phyloP scores from a whole-genome alignment of 2,888 invertebrate genomes.

The Petrophora chlorosata region DNA sequence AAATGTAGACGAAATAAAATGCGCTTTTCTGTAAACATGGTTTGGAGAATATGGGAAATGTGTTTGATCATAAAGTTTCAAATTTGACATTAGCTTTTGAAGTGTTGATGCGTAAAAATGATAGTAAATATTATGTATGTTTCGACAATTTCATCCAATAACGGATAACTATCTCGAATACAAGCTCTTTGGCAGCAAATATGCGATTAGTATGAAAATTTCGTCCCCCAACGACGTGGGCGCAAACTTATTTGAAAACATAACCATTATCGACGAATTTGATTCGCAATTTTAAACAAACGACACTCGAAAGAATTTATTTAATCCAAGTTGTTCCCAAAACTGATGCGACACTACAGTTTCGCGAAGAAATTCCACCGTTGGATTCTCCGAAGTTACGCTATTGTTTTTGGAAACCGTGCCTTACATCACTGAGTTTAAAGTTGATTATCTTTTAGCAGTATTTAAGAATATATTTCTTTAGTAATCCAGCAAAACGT shows the following conservation, averaged over 20 bases:
- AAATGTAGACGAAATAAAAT: conserved; percentile 48
- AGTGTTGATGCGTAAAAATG: neutral
- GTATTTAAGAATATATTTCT: conserved; percentile 43
- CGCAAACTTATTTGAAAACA: conserved; percentile 51
- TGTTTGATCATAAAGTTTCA: no score
- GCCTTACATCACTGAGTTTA: conserved; percentile 48
- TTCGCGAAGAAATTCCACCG: conserved; percentile 67
- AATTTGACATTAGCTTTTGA: conserved; percentile 1
- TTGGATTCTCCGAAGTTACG: conserved; percentile 47
- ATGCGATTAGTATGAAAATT: conserved; percentile 37
- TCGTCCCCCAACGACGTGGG: conserved; percentile 38
- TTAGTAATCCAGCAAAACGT: conserved; percentile 10
- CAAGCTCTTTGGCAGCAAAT: conserved; percentile 22
- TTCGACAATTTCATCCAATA: conserved; percentile 16
- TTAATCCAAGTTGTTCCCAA: conserved; percentile 72
- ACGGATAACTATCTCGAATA: conserved; percentile 17
- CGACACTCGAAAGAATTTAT: conserved; percentile 64
- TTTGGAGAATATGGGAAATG: neutral
- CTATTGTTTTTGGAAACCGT: conserved; percentile 53
- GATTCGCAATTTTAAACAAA: conserved; percentile 63
- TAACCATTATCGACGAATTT: conserved; percentile 52
- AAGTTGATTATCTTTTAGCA: conserved; percentile 62
- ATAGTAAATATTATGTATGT: neutral
- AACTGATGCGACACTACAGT: conserved; percentile 71
- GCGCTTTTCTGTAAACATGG: conserved; percentile 11